These are phyloP conservation scores for Epirrita christyi DNA, from an alignment of 2,888 invertebrate genomes.

Conservation along the genomic window DNA sequence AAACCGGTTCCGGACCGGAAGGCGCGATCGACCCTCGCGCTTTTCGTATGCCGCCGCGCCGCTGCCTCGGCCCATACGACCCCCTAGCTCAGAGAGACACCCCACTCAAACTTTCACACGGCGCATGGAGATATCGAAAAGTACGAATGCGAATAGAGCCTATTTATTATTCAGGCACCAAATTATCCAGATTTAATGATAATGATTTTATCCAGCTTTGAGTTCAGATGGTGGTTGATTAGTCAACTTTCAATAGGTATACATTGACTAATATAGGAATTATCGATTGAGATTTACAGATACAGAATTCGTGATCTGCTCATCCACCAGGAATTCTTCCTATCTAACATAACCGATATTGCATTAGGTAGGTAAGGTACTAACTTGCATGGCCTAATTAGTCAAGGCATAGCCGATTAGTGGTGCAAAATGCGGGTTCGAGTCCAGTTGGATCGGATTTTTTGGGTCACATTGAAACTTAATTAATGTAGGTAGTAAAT, in stretches of 20 bases:
- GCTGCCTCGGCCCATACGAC: slow-evolving; percentile 36
- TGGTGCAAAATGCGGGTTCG: too few relatives aligned
- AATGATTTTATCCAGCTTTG: too few relatives aligned
- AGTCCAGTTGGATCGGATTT: too few relatives aligned
- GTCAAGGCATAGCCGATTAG: too few relatives aligned
- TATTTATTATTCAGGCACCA: slow-evolving; percentile 18
- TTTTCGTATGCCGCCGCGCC: slow-evolving; percentile 43
- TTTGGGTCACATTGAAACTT: too few relatives aligned
- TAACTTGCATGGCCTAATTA: too few relatives aligned
- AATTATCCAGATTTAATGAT: not conserved
- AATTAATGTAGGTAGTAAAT: not conserved
- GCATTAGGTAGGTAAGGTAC: too few relatives aligned
- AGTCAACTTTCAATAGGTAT: not conserved
- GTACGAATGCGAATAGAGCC: slow-evolving; percentile 15
- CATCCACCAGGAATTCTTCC: too few relatives aligned
- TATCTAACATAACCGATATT: too few relatives aligned
- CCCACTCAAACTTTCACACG: slow-evolving; percentile 25
- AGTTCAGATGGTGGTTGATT: not conserved
- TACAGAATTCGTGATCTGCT: too few relatives aligned
- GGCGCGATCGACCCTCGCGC: slow-evolving; percentile 66
- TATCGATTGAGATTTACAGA: too few relatives aligned
- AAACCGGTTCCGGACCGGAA: slow-evolving; percentile 80
- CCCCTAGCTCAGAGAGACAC: slow-evolving; percentile 31
- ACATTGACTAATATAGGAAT: too few relatives aligned
- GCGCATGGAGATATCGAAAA: slow-evolving; percentile 11